phyloP scores from a whole-genome alignment of 2,888 invertebrate species.

The Theretra japonica region DNA sequence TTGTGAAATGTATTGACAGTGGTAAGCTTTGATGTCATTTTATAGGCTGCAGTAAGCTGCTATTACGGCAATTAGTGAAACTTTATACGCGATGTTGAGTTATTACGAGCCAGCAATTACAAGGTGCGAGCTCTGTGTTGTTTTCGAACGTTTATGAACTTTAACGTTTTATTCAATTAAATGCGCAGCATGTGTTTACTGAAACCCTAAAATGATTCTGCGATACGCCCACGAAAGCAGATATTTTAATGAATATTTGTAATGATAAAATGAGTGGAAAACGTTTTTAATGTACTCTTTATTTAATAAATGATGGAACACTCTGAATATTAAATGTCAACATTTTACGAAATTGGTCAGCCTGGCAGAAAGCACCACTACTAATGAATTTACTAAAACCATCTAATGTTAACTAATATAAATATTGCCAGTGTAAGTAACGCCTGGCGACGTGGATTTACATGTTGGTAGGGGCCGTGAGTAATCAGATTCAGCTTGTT shows the following conservation, averaged over 20 bases:
- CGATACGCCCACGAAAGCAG: too few species aligned
- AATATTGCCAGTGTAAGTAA: neutral
- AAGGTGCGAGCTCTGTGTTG: neutral
- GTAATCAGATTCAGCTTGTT: neutral
- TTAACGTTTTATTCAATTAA: neutral
- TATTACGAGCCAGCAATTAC: neutral
- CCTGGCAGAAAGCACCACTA: too few species aligned
- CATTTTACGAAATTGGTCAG: too few species aligned
- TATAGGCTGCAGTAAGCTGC: neutral
- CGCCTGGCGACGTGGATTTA: neutral
- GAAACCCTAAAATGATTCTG: neutral
- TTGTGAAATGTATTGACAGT: neutral
- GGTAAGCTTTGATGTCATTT: slow-evolving; percentile 6
- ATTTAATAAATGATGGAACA: too few species aligned
- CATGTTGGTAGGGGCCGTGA: neutral
- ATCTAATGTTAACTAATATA: too few species aligned
- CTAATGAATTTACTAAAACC: too few species aligned
- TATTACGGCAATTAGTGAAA: neutral
- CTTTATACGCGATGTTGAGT: neutral
- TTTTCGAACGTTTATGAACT: slow-evolving; percentile 1
- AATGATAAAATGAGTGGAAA: too few species aligned
- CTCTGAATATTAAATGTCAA: too few species aligned
- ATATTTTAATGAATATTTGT: too few species aligned
- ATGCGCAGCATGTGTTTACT: neutral
- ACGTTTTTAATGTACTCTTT: too few species aligned